Base-by-base conservation (phyloP, 2,797 vertebrate species). In the Paratrypauchen microcephalus region DNA sequence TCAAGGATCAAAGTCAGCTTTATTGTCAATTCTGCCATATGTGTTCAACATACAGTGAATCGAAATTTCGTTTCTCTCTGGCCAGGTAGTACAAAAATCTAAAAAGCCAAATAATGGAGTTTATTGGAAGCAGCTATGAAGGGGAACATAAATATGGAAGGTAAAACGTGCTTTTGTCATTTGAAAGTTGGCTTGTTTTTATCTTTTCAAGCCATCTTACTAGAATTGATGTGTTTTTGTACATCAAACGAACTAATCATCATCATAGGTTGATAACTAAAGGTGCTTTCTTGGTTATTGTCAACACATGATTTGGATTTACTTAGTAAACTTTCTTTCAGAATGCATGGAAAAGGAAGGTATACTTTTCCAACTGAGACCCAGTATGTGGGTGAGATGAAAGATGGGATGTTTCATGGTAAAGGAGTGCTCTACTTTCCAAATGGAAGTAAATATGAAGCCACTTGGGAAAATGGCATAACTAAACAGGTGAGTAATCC, bases 381-480 rank as follows among this genome's bases (percentile, higher is more conserved):
- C 1, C 93, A 83, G 81, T 99, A 98, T 73, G 87, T 93, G 3
- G 97, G 97, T 8, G 76, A 89, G 45, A 93, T 94, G 91, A 94
- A 92, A 87, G 95, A 98, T 5, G 96, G 97, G 56, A 91, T 94
- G 95, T 97, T 96, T 65, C 94, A 99, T n/a, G 97, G 97, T n/a
- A 78, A 90, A 73, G 97, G 97, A 75, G 92, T 93, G 39, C 88
- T 99, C 62, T 73, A 89, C 74, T 96, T 97, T 87, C 91, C 93
- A 67, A 86, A 75, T 52, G 95, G 96, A 79, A 94, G 92, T 86
- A 93, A 82, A 72, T 97, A 94, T 77, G 92, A 94, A 7, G 95
- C 93, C 26, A 81, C 75, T 28, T 99, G 98, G 98, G 84, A 93
- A 47, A 93, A 94, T 1, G 97, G 97, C 65, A 80, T 86, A 72